Evolutionary conservation across 2,113 vertebrate species (phyloP).

Genomic region (Halcyon senegalensis): DNA sequence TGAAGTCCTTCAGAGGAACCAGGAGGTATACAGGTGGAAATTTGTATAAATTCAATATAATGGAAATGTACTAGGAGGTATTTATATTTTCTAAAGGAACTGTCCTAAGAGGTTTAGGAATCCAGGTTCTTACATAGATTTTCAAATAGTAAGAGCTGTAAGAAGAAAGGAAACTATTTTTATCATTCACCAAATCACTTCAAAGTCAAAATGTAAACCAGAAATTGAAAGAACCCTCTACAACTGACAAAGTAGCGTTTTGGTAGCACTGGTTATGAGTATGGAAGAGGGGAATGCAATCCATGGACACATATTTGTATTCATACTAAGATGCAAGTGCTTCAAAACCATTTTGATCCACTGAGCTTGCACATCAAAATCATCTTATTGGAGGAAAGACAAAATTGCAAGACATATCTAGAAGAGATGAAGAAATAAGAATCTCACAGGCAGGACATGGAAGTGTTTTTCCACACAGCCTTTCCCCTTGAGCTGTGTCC

Average conservation of each 20-base stretch:
- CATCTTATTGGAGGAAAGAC: background rate
- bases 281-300: background rate
- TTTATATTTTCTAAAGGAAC: background rate
- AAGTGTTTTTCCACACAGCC: background rate
- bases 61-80: background rate
- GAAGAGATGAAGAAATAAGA: background rate
- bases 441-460: background rate
- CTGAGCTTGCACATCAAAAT: background rate
- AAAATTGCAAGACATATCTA: background rate
- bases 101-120: background rate
- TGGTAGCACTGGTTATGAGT: background rate
- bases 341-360: background rate
- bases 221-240: background rate
- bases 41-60: background rate
- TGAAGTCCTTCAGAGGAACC: background rate
- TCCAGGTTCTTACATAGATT: background rate
- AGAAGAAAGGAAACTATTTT: background rate
- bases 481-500: background rate
- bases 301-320: background rate
- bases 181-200: background rate
- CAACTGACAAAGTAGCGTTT: background rate
- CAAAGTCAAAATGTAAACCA: background rate
- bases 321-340: background rate
- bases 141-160: background rate
- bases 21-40: background rate